A percentile compares a stretch with the other conserved stretches of the same genome.
phyloP scores from a whole-genome alignment of 2,797 vertebrate species.

The Varecia variegata region DNA sequence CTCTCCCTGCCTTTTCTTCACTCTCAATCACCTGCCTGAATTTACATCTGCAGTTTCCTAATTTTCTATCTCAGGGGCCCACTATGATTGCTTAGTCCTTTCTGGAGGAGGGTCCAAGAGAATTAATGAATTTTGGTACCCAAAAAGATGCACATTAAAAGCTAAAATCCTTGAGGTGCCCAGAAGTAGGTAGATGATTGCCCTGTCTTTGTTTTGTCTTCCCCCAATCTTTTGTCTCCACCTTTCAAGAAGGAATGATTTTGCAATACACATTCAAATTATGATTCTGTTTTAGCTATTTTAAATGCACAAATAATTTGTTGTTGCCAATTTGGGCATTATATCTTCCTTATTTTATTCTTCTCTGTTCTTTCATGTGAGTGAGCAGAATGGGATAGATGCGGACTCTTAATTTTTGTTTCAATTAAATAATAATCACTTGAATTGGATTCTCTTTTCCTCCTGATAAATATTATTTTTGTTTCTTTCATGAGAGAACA shows the following conservation, averaged over 20 bases:
- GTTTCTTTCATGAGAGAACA: not conserved
- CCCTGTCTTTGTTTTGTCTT: not conserved
- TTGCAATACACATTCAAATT: not conserved
- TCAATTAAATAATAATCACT: not conserved
- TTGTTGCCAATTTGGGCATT: not conserved
- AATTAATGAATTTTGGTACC: not conserved
- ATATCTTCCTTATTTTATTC: not conserved
- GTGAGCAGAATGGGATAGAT: not conserved
- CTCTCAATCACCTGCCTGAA: no score
- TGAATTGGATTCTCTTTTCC: not conserved
- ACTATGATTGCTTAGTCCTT: not conserved
- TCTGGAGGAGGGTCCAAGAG: accelerated
- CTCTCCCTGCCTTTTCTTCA: not conserved
- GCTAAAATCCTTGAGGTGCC: accelerated
- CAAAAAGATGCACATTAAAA: not conserved
- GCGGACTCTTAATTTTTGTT: not conserved
- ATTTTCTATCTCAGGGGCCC: not conserved
- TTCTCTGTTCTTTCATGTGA: not conserved
- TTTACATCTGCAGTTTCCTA: not conserved
- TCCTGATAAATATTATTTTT: not conserved
- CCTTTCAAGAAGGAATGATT: not conserved
- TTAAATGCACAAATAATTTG: not conserved
- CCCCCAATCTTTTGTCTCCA: not conserved
- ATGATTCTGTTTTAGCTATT: not conserved
- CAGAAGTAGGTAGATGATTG: not conserved